Base-by-base conservation (phyloP, 2,888 invertebrate species). In the Acrobasis suavella region DNA sequence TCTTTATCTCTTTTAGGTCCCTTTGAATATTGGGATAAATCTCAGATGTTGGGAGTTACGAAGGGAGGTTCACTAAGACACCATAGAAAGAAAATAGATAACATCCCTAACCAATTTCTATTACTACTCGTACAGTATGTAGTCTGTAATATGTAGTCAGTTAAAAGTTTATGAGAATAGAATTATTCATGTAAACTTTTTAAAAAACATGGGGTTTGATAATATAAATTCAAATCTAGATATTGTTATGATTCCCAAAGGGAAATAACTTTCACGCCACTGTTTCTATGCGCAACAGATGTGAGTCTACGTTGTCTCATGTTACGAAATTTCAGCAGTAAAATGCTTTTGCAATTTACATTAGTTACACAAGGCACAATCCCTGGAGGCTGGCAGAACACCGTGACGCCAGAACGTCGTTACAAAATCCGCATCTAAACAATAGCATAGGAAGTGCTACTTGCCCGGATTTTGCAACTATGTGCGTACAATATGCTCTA, bases 401-500 rank as follows among this genome's bases (percentile, higher is more conserved):
- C 79, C 84, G 81, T 87, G 77, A 87, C 84, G 80, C 64, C 69
- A 72, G 69, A 63, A 68, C 68, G 66, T 66, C 72, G 76, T 88
- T 88, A 81, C 86, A 80, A 87, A 85, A 87, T 71, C 73, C 70
- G 78, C 80, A 77, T 79, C 69, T 68, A 65, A 82, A 89, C 90
- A 89, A 90, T 87, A 73, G 83, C 83, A 84, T 81, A 80, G 82
- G 77, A 78, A 79, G 78, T 76, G 78, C 78, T 75, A 77, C 74
- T 76, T 81, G 71, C 72, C 72, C 72, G 74, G 71, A 79, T 87
- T 83, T 86, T 75, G 82, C 82, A 86, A 89, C 68, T 66, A 66
- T 65, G 64, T 52, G n/a, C 56, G 56, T 49, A 58, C 64, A 64
- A 54, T 64, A 64, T 59, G 62, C 63, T 61, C 64, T 46, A 50